phyloP scores from a whole-genome alignment of 2,113 vertebrate genomes.

The Seriola quinqueradiata region DNA sequence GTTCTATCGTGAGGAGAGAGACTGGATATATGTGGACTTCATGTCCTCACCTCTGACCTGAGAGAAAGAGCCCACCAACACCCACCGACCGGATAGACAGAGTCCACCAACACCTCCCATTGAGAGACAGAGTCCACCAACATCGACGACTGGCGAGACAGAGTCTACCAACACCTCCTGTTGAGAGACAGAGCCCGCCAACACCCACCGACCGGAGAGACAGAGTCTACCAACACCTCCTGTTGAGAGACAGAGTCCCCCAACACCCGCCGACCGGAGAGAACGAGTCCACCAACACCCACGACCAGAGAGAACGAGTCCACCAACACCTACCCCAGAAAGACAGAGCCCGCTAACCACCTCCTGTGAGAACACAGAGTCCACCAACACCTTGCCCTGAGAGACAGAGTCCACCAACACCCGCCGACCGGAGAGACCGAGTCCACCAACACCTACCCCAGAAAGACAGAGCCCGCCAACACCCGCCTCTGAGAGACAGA shows the following conservation, averaged over 20 bases:
- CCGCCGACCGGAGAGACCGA: too few species aligned
- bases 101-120: too few species aligned
- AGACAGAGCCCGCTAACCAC: too few species aligned
- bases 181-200: too few species aligned
- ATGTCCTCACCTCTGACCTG: constrained; percentile 30
- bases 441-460: neutral
- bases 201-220: too few species aligned
- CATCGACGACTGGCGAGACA: neutral
- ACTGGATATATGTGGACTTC: constrained; percentile 32
- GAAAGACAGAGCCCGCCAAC: neutral
- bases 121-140: neutral
- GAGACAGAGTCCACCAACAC: too few species aligned
- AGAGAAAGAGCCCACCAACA: neutral
- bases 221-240: too few species aligned
- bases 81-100: too few species aligned
- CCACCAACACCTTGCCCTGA: too few species aligned
- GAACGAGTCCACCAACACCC: neutral
- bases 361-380: too few species aligned
- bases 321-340: neutral
- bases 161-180: too few species aligned
- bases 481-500: neutral
- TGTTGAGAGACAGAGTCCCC: neutral
- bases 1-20: constrained; percentile 52
- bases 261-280: neutral
- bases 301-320: neutral